phyloP scores from a whole-genome alignment of 1,140 invertebrate species.

The Penaeus japonicus region DNA sequence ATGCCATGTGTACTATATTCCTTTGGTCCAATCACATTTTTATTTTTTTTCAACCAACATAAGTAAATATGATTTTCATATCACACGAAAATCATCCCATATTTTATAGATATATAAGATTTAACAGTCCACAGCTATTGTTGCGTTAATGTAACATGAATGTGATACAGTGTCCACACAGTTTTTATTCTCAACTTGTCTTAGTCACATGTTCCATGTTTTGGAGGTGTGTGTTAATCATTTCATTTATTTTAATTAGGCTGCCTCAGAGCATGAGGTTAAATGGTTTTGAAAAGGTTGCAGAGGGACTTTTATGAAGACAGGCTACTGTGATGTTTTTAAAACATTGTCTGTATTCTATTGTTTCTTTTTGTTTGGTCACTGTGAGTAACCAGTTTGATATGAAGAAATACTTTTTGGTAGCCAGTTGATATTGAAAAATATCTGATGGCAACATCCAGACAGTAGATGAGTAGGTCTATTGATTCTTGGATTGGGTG shows the following conservation, averaged over 20 bases:
- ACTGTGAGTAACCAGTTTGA: too few species aligned
- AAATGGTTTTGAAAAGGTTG: too few species aligned
- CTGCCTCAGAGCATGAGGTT: too few species aligned
- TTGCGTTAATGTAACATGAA: background rate
- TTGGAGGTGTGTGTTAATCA: too few species aligned
- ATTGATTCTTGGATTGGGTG: conserved; percentile 30
- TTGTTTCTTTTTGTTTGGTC: too few species aligned
- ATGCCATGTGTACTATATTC: background rate
- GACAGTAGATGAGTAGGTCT: conserved; percentile 28
- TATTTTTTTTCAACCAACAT: background rate
- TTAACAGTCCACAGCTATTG: background rate
- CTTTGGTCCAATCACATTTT: conserved; percentile 8
- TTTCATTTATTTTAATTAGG: too few species aligned
- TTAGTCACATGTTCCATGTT: too few species aligned
- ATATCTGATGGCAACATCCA: conserved; percentile 23
- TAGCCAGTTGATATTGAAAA: background rate
- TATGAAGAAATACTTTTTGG: background rate
- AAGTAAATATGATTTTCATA: background rate
- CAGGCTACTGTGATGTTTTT: too few species aligned
- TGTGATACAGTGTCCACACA: background rate
- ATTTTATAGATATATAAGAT: background rate
- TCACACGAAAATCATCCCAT: background rate
- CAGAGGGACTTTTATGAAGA: too few species aligned
- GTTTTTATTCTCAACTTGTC: too few species aligned
- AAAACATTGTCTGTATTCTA: too few species aligned